Base-by-base conservation (phyloP, 2,797 vertebrate species). In the Platalea minor region DNA sequence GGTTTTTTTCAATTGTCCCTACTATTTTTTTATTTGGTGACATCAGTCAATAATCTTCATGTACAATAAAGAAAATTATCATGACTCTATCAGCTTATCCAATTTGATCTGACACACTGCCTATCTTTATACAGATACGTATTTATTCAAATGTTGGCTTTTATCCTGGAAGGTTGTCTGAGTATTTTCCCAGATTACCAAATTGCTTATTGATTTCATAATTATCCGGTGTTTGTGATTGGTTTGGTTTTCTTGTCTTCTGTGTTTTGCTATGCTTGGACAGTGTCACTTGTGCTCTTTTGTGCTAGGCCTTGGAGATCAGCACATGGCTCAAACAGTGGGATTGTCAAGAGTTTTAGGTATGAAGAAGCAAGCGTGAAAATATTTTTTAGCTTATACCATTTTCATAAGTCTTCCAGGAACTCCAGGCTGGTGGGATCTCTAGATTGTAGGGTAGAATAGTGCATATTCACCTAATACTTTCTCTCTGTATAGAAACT, bases 121-220 rank as follows among this genome's bases (percentile, higher is more conserved):
- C 10, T 72, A 4, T 35, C 94, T 75, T 90, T 59, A 57, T 37
- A 48, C 4, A 56, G 28, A 54, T 83, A 72, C 13, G 7, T 37
- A 60, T 46, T 85, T 68, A 43, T 29, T 88, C 28, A 74, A 50
- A 61, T 3, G 1, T 26, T 74, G 23, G 16, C 16, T 77, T 93
- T 85, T 76, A 68, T 84, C 87, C 23, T 87, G 25, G 33, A 82
- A 17, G 8, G 10, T 18, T 81, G 24, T 53, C 39, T 54, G 26
- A 70, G 6, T 60, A 68, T 88, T 76, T 83, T 63, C 20, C 53
- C 45, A 74, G 53, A 61, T 70, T 74, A 46, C 6, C 3, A 1
- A 83, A 87, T 83, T 85, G 26, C 48, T 78, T 77, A 90, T 73
- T 84, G 69, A 86, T 93, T 94, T 73, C 39, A 29, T 94, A 94